Evolutionary conservation across 1,140 invertebrate genomes (phyloP).

Genomic region (Drosophila athabasca): DNA sequence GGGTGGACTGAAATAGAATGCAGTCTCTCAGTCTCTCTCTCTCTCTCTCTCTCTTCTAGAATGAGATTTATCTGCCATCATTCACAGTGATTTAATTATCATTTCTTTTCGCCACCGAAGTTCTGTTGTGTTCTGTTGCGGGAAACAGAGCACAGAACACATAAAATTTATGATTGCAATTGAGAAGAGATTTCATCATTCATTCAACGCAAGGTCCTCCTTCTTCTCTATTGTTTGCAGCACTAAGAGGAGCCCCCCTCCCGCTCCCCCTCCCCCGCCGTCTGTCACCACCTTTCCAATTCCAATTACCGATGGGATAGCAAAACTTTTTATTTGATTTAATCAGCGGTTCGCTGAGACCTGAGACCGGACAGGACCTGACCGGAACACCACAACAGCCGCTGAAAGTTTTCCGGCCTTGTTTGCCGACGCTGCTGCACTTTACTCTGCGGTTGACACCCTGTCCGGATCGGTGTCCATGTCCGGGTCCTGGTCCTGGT

Average conservation of each 20-base stretch:
- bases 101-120: constrained; percentile 21
- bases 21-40: too few species aligned
- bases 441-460: constrained; percentile 63
- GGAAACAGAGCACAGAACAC: constrained; percentile 1
- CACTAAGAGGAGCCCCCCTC: background rate
- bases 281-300: constrained; percentile 18
- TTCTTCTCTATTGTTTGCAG: background rate
- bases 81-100: constrained; percentile 74
- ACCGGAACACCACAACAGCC: constrained; percentile 21
- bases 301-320: constrained; percentile 27
- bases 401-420: constrained; percentile 44
- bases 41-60: background rate
- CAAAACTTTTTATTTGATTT: constrained; percentile 47
- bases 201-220: too few species aligned
- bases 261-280: background rate
- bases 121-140: constrained; percentile 1
- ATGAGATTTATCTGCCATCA: constrained; percentile 64
- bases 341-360: constrained; percentile 28
- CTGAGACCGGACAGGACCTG: too few species aligned
- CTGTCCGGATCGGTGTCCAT: constrained; percentile 8
- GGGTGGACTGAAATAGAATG: too few species aligned
- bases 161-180: constrained; percentile 60
- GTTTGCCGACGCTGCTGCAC: constrained; percentile 38
- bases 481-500: background rate
- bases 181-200: constrained; percentile 13